Evolutionary conservation across 2,113 vertebrate genomes (phyloP).

Genomic region (Mirounga angustirostris): DNA sequence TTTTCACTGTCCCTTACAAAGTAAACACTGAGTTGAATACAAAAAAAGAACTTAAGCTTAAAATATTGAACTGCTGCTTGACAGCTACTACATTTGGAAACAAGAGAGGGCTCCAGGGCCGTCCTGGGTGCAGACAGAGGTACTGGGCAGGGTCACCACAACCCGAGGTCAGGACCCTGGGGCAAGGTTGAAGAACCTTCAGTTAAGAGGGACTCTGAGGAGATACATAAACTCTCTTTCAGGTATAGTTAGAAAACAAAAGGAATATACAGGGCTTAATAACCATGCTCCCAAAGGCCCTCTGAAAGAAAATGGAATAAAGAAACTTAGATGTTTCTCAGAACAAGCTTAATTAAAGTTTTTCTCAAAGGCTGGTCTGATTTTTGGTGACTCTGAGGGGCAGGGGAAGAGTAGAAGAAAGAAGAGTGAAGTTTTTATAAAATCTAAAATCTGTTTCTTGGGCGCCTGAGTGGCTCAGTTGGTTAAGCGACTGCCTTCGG

Average conservation of each 20-base stretch:
- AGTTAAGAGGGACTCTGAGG: neutral
- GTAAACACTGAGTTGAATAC: conserved; percentile 12
- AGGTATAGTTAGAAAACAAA: neutral
- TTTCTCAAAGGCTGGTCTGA: conserved; percentile 32
- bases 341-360: conserved; percentile 75
- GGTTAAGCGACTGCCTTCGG: too few relatives aligned
- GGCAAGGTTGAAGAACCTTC: neutral
- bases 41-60: conserved; percentile 31
- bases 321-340: conserved; percentile 44
- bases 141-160: neutral
- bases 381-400: neutral
- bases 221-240: neutral
- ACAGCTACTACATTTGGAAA: neutral
- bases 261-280: neutral
- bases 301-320: conserved; percentile 29
- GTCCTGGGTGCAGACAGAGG: neutral
- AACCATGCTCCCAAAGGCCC: conserved; percentile 45
- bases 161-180: neutral
- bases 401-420: neutral
- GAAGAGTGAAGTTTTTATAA: conserved; percentile 50
- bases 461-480: too few relatives aligned
- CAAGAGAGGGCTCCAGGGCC: too few relatives aligned
- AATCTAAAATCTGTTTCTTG: conserved; percentile 41
- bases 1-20: conserved; percentile 22
- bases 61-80: neutral